A percentile compares a stretch with the other conserved stretches of the same genome.
Evolutionary conservation across 2,113 vertebrate species (phyloP).

Genomic region (Leptodactylus fuscus): DNA sequence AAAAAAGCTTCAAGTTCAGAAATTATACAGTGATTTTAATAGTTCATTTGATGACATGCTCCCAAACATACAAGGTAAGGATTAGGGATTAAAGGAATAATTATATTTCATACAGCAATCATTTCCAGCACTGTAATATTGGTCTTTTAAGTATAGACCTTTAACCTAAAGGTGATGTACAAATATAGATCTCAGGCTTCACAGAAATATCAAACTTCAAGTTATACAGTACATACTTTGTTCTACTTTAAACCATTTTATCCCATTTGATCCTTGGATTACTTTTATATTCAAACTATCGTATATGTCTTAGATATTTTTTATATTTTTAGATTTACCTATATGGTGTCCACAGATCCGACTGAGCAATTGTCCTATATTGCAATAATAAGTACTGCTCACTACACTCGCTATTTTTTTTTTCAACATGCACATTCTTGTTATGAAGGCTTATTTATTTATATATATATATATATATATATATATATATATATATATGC

Average conservation of each 20-base stretch:
- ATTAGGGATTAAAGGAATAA: neutral
- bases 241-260: constrained; percentile 30
- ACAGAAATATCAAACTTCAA: constrained; percentile 23
- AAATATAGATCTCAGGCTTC: constrained; percentile 32
- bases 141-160: constrained; percentile 2
- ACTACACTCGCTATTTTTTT: neutral
- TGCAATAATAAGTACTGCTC: neutral
- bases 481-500: no score
- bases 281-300: constrained; percentile 36
- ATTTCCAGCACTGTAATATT: neutral
- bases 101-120: neutral
- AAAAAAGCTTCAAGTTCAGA: neutral
- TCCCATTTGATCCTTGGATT: constrained; percentile 36
- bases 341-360: neutral
- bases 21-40: neutral
- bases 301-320: neutral
- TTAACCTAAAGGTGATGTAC: constrained; percentile 21
- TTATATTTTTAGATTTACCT: constrained; percentile 28
- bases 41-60: neutral
- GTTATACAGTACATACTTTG: constrained; percentile 20
- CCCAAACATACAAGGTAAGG: neutral
- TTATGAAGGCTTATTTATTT: no score
- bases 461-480: no score
- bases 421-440: neutral
- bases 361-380: neutral